These are phyloP conservation scores for Sterna hirundo DNA, from an alignment of 2,113 vertebrate species.

Conservation along the genomic window DNA sequence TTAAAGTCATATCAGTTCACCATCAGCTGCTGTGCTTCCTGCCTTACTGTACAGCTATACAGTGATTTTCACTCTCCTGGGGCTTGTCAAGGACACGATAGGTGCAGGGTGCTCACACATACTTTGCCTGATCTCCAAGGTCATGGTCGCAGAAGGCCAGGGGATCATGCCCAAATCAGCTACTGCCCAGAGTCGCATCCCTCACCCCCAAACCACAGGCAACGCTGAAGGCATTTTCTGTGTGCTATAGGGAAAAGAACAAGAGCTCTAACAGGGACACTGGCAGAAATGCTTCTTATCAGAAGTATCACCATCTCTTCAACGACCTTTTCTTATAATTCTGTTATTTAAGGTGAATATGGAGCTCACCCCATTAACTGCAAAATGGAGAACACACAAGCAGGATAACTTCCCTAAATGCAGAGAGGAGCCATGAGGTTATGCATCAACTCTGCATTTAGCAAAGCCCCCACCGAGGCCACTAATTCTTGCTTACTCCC, in stretches of 20 bases:
- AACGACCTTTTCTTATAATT: neutral
- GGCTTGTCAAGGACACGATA: neutral
- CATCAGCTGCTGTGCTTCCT: neutral
- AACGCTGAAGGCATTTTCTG: neutral
- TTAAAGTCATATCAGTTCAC: conserved; percentile 18
- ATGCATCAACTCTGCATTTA: neutral
- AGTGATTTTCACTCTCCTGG: neutral
- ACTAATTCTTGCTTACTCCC: neutral
- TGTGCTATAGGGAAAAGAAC: neutral
- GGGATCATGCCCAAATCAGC: neutral
- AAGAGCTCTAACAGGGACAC: neutral
- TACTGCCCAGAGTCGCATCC: neutral
- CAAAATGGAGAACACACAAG: neutral
- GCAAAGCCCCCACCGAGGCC: neutral
- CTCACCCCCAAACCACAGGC: neutral
- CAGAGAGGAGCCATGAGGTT: neutral
- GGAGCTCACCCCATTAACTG: neutral
- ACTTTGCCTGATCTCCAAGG: neutral
- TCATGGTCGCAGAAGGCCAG: neutral
- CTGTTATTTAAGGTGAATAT: neutral
- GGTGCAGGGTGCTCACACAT: neutral
- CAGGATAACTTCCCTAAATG: neutral
- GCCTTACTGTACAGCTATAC: neutral
- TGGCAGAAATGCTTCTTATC: neutral
- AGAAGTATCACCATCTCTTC: neutral